Percentiles rank a stretch among this genome's conserved stretches.
Conservation (phyloP, 2,888 invertebrate species). For the Pelosia muscerda region DNA sequence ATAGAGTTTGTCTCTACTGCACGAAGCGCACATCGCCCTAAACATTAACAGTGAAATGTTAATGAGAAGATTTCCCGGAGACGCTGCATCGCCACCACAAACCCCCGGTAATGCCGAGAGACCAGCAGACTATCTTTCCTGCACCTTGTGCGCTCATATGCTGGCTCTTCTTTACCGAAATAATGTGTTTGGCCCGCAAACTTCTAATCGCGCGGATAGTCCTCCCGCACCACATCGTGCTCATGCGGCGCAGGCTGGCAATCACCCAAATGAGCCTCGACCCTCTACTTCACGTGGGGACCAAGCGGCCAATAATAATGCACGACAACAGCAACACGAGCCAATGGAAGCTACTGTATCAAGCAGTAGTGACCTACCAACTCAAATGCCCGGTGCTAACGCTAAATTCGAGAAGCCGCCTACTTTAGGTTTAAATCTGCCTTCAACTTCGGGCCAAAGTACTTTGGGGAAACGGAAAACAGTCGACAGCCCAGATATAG, state of each 20-base stretch:
- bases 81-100: no score
- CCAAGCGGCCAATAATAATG: no score
- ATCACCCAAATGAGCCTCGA: no score
- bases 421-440: background rate
- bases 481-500: no score
- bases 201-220: background rate
- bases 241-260: no score
- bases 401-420: background rate
- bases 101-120: background rate
- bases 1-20: background rate
- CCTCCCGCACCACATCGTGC: background rate
- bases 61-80: no score
- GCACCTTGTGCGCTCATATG: background rate
- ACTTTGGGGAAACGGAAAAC: background rate
- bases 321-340: no score
- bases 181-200: background rate
- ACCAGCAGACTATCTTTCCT: background rate
- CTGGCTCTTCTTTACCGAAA: rapidly evolving
- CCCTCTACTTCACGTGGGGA: no score
- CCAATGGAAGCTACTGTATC: no score
- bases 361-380: no score
- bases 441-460: background rate
- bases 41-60: background rate
- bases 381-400: no score
- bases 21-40: background rate